Evolutionary conservation across 2,113 vertebrate genomes (phyloP).

Genomic region (Chloropsis cyanopogon): DNA sequence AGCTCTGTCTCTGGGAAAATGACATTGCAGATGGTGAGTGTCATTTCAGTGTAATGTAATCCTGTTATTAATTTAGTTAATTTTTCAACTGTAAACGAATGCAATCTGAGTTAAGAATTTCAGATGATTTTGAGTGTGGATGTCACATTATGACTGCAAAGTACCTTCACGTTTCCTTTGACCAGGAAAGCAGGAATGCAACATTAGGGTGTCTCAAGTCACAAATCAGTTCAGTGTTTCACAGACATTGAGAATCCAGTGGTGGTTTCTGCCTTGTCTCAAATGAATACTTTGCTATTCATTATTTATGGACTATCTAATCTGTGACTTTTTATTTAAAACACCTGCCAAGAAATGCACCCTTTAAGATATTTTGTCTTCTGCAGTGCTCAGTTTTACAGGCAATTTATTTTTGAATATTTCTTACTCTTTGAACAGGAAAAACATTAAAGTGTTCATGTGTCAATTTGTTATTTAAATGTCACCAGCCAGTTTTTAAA

Average conservation of each 20-base stretch:
- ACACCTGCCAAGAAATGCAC: not conserved
- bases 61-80: constrained; percentile 17
- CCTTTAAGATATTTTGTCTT: not conserved
- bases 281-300: not conserved
- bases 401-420: not conserved
- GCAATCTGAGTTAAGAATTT: not conserved
- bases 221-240: not conserved
- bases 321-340: not conserved
- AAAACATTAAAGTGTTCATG: not conserved
- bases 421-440: not conserved
- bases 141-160: not conserved
- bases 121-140: not conserved
- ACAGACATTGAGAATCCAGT: not conserved
- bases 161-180: not conserved
- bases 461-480: not conserved
- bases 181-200: not conserved
- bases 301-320: not conserved
- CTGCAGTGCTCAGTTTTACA: not conserved
- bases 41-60: not conserved
- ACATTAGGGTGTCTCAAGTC: not conserved
- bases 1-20: constrained; percentile 6
- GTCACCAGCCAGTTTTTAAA: not conserved
- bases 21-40: constrained; percentile 37
- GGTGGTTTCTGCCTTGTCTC: not conserved
- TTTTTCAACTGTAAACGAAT: constrained; percentile 20